Evolutionary conservation across 2,113 vertebrate genomes (phyloP).

Genomic region (Plecotus auritus): DNA sequence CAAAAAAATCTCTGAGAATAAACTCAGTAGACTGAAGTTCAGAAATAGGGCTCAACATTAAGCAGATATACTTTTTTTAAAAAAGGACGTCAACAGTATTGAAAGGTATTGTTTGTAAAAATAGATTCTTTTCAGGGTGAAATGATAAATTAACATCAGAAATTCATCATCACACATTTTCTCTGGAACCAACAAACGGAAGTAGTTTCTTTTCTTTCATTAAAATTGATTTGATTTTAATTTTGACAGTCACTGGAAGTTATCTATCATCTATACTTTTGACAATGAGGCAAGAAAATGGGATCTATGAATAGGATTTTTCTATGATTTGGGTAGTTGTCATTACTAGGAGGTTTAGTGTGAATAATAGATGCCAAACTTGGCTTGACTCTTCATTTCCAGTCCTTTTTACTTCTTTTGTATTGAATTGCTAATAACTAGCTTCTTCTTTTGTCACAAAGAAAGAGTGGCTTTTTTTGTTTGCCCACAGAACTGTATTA

Average conservation of each 20-base stretch:
- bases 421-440: conserved; percentile 72
- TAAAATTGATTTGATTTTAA: conserved; percentile 80
- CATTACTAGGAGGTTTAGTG: conserved; percentile 76
- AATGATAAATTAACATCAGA: conserved; percentile 77
- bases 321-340: conserved; percentile 76
- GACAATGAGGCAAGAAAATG: conserved; percentile 77
- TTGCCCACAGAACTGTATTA: conserved; percentile 64
- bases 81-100: conserved; percentile 68
- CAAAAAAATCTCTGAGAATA: conserved; percentile 68
- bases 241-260: conserved; percentile 78
- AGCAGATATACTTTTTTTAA: conserved; percentile 54
- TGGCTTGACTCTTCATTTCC: conserved; percentile 74
- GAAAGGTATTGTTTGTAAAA: conserved; percentile 74
- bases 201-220: conserved; percentile 65
- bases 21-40: conserved; percentile 71
- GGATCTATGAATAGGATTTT: conserved; percentile 68
- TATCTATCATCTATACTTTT: conserved; percentile 82
- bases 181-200: conserved; percentile 62
- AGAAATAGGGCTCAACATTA: conserved; percentile 68
- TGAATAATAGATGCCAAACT: conserved; percentile 78
- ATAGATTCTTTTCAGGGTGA: conserved; percentile 60
- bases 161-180: conserved; percentile 75
- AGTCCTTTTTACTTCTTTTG: conserved; percentile 65
- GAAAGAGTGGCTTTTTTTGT: conserved; percentile 71
- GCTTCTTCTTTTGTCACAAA: conserved; percentile 60